Evolutionary conservation across 1,140 invertebrate genomes (phyloP), one percentile per base, ranked within the genome.

Genomic region (Meloidogyne chitwoodi): DNA sequence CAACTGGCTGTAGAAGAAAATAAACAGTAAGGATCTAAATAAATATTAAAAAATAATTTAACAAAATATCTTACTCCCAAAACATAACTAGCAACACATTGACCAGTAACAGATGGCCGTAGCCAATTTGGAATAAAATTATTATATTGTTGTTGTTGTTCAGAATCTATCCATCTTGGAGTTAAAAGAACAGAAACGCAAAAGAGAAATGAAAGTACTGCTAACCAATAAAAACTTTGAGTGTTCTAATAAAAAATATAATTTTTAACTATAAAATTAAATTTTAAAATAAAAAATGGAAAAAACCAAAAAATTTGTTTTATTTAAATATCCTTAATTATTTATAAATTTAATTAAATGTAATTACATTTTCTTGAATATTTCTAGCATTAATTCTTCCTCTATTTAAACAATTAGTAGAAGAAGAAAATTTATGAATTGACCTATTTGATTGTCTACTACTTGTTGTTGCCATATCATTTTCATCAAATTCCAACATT

Each of bases 51-150:
- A 48, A 11, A 19, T 48, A 48, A 48, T 38, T 38, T 38, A 38
- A 38, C 4, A 38, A 38, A 38, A 38, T 38, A 8, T 38, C 6
- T 56, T 56, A 56, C 48, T 19, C 68, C 68, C 38, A 70, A 70
- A 70, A 70, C 29, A 61, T 70, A 70, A n/a, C 44, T 26, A 61
- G 68, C 68, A 10, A 70, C 68, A 70, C 68, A 70, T 27, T 70
- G 68, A 26, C 61, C 44, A 19, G 68, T 70, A 1, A 29, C 44
- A 2, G 68, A 70, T 44, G 68, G 68, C 6, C 68, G 68, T 61
- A 70, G 16, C 38, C 68, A 70, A 41, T 70, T 41, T 8, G 68
- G 68, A 44, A 44, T 29, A n/a, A 44, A 70, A 14, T 38, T 70
- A n/a, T 56, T n/a, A n/a, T 56, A 19, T 56, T 56, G 48, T 22